A percentile compares a stretch with the other conserved stretches of the same genome.
Evolutionary conservation across 1,140 invertebrate genomes (phyloP).

Genomic region (Adelges cooleyi): DNA sequence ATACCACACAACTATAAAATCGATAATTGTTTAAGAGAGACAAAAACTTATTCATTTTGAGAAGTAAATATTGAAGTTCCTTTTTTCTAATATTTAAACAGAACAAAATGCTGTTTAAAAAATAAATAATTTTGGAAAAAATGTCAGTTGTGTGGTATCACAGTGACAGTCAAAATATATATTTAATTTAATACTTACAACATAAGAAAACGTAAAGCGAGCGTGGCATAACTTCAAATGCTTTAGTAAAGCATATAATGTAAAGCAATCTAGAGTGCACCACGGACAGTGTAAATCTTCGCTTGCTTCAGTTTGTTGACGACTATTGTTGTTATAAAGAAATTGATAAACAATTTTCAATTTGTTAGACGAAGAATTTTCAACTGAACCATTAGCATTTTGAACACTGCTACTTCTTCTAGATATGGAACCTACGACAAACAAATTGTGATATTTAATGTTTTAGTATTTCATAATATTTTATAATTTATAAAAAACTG

Average conservation of each 20-base stretch:
- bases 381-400: conserved; percentile 12
- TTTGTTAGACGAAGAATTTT: conserved; percentile 18
- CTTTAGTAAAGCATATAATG: conserved; percentile 78
- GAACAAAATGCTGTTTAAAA: too few relatives aligned
- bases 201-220: conserved; percentile 83
- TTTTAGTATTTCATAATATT: too few relatives aligned
- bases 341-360: conserved; percentile 86
- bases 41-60: too few relatives aligned
- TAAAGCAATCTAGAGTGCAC: conserved; percentile 82
- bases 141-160: too few relatives aligned
- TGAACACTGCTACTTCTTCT: conserved; percentile 15
- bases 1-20: too few relatives aligned
- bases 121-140: too few relatives aligned
- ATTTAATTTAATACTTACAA: conserved; percentile 48
- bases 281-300: conserved; percentile 88
- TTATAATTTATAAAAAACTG: too few relatives aligned
- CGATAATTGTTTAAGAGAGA: too few relatives aligned
- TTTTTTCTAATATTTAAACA: too few relatives aligned
- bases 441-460: too few relatives aligned
- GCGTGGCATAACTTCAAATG: conserved; percentile 89
- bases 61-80: too few relatives aligned
- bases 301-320: conserved; percentile 87
- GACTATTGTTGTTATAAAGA: conserved; percentile 85
- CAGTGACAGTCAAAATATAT: too few relatives aligned
- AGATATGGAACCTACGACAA: conserved; percentile 2